Evolutionary conservation across 64 coral and sea anemone genomes (phyloP), one percentile per base, ranked within the genome.

Genomic region (Stichodactyla helianthus): DNA sequence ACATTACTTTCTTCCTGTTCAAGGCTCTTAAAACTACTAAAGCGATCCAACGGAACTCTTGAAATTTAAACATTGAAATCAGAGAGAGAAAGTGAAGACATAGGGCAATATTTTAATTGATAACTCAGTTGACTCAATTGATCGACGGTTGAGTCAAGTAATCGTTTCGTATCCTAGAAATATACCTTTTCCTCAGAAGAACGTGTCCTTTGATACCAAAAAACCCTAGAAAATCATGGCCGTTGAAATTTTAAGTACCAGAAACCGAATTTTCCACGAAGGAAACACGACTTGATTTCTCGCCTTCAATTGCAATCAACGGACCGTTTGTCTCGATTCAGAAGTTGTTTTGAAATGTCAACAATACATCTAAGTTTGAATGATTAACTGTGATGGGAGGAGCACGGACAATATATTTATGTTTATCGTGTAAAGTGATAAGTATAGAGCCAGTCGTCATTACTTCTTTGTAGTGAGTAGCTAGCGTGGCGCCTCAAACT

Each of bases 351-450:
- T 74, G 68, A 74, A 74, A 74, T 74, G 25, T 13, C 25, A 74
- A 74, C 68, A 74, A 74, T 74, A 74, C 68, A 23, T 74, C 68
- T 74, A 27, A 27, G 68, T 31, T 27, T 74, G 68, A 31, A 74
- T 74, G 68, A 74, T 74, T 74, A 31, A 74, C 68, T 23, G 25
- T 31, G 68, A 58, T 60, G 59, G 83, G 83, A 84, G 83, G 83
- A 84, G 83, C 83, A 84, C 55, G 15, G 19, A 27, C 83, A 84
- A 55, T 84, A 55, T 84, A 58, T 35, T 84, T 60, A 18, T 55
- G 52, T 84, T 84, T 84, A 84, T 84, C 55, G 59, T 84, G 83
- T 84, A 84, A 84, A 63, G 59, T 51, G 83, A 84, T 84, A 84
- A 84, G 83, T 84, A 63, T 56, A 58, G 55, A 20, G n/a, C 50